These are phyloP conservation scores for Petrolisthes cinctipes DNA, from an alignment of 2,888 invertebrate species.

Conservation along the genomic window DNA sequence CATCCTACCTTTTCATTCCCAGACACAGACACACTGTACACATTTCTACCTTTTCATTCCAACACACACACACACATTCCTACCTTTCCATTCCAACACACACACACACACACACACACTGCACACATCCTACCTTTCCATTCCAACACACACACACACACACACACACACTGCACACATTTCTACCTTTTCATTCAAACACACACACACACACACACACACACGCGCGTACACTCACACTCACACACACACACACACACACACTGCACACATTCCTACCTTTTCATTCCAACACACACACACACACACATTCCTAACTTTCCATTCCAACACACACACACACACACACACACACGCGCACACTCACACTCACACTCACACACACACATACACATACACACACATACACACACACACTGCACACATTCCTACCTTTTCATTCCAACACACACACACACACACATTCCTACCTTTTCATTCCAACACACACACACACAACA, in stretches of 20 bases:
- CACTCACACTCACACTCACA: neutral
- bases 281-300: too few relatives aligned
- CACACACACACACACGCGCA: neutral
- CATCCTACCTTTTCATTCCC: constrained; percentile 6
- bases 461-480: neutral
- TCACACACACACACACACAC: too few relatives aligned
- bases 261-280: too few relatives aligned
- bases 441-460: constrained; percentile 11
- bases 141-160: too few relatives aligned
- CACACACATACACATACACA: neutral
- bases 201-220: too few relatives aligned
- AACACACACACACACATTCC: neutral
- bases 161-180: neutral
- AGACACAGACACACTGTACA: constrained; percentile 5
- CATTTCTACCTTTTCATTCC: neutral
- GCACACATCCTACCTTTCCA: neutral
- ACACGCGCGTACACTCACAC: too few relatives aligned
- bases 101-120: too few relatives aligned
- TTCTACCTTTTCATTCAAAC: neutral
- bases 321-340: too few relatives aligned
- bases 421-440: neutral
- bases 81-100: neutral
- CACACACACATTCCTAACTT: too few relatives aligned
- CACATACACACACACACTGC: neutral
- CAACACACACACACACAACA: neutral